Conservation (phyloP, 1,140 invertebrate species). For the Dryas iulia region DNA sequence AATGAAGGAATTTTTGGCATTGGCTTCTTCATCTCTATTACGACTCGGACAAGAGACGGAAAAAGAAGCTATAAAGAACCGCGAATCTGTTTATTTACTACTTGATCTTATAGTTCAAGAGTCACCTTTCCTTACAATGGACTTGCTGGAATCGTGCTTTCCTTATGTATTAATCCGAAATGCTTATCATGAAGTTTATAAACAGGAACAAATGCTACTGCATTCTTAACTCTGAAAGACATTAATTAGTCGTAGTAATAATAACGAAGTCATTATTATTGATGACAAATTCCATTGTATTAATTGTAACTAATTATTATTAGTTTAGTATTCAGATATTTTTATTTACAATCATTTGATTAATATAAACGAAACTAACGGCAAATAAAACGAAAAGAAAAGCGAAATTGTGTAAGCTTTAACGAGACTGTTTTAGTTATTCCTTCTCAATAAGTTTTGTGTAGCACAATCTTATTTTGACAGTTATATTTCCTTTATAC, state of each 20-base stretch:
- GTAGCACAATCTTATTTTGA: constrained; percentile 21
- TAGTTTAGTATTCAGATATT: background rate
- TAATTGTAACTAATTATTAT: constrained; percentile 10
- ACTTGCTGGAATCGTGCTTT: constrained; percentile 98
- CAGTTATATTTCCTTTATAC: constrained; percentile 3
- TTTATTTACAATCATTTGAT: background rate
- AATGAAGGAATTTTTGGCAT: constrained; percentile 98
- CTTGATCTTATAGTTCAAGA: constrained; percentile 98
- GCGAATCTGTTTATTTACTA: constrained; percentile 97
- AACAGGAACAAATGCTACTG: constrained; percentile 87
- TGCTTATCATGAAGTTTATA: constrained; percentile 97
- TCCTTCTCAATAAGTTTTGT: constrained; percentile 38
- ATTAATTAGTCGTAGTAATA: constrained; percentile 22
- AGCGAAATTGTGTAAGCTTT: constrained; percentile 23
- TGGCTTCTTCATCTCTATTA: constrained; percentile 96
- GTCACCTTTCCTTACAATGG: constrained; percentile 98
- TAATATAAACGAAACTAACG: background rate
- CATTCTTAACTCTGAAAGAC: constrained; percentile 72
- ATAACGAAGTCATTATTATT: constrained; percentile 23
- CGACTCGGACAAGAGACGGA: constrained; percentile 97
- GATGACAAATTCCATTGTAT: constrained; percentile 23
- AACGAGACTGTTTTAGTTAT: constrained; percentile 58
- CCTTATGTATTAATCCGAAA: constrained; percentile 98
- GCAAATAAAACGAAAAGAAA: background rate
- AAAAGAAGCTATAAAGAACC: constrained; percentile 95